Evolutionary conservation across 1,140 invertebrate species (phyloP).

Genomic region (Psilanteris sp.): DNA sequence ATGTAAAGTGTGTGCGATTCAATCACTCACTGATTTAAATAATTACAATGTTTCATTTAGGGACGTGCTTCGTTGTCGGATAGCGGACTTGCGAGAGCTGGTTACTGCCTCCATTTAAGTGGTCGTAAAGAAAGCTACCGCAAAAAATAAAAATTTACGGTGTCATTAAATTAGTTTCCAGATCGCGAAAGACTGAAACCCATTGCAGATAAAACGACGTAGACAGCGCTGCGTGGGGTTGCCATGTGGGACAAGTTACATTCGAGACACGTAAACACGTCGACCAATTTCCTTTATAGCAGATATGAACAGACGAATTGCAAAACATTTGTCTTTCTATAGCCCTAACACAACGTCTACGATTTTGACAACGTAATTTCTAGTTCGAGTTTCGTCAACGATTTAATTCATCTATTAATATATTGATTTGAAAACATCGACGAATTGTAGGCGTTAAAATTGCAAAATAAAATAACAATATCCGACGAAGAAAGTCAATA

Average conservation of each 20-base stretch:
- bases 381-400: too few species aligned
- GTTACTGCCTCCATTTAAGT: constrained; percentile 11
- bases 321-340: constrained; percentile 69
- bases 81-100: not conserved
- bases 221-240: constrained; percentile 49
- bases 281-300: constrained; percentile 68
- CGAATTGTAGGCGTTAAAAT: too few species aligned
- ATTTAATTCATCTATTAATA: too few species aligned
- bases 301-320: constrained; percentile 69
- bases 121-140: constrained; percentile 18
- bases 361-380: too few species aligned
- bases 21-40: constrained; percentile 34
- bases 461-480: too few species aligned
- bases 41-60: constrained; percentile 41
- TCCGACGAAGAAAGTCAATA: too few species aligned
- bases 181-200: constrained; percentile 54
- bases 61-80: not conserved
- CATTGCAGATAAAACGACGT: constrained; percentile 50
- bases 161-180: constrained; percentile 75
- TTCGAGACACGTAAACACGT: constrained; percentile 71
- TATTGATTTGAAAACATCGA: too few species aligned
- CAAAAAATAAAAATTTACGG: constrained; percentile 45
- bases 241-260: constrained; percentile 46
- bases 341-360: constrained; percentile 25
- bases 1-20: constrained; percentile 21